These are phyloP conservation scores for Zaprionus tsacasi DNA, from an alignment of 1,140 invertebrate species.

Conservation along the genomic window DNA sequence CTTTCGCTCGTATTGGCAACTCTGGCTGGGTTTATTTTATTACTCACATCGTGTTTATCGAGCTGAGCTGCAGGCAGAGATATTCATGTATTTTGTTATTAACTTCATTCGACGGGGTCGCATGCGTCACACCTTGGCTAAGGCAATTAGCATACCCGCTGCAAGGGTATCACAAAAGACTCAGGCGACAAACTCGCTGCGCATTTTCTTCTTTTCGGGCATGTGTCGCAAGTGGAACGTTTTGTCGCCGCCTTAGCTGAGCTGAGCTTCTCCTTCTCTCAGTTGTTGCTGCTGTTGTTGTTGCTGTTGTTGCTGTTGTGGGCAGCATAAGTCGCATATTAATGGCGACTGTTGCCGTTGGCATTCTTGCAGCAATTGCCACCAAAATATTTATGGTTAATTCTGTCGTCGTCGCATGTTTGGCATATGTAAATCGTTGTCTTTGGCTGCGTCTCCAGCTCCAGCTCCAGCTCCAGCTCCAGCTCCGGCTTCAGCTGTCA, in stretches of 20 bases:
- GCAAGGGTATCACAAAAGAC: slow-evolving; percentile 42
- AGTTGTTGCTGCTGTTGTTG: too few species aligned
- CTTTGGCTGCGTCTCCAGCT: neutral
- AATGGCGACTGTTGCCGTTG: slow-evolving; percentile 19
- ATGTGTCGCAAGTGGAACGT: slow-evolving; percentile 30
- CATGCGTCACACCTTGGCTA: neutral
- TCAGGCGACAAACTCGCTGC: slow-evolving; percentile 36
- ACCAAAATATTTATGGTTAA: slow-evolving; percentile 64
- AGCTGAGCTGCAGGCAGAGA: too few species aligned
- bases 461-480: neutral
- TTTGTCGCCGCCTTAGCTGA: neutral
- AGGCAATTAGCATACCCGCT: neutral
- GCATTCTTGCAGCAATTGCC: slow-evolving; percentile 29
- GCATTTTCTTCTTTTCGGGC: slow-evolving; percentile 21
- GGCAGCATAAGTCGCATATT: slow-evolving; percentile 40
- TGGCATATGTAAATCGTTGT: slow-evolving; percentile 60
- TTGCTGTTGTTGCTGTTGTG: neutral
- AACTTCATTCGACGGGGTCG: neutral
- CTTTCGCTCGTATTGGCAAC: too few species aligned
- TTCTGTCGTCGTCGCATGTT: slow-evolving; percentile 59
- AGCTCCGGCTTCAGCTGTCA: slow-evolving; percentile 1
- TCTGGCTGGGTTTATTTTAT: neutral
- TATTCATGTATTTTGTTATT: neutral
- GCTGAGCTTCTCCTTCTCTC: too few species aligned
- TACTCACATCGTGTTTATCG: slow-evolving; percentile 2